A percentile compares a stretch with the other conserved stretches of the same genome.
Evolutionary conservation across 2,888 invertebrate genomes (phyloP).

Genomic region (Melanargia galathea): DNA sequence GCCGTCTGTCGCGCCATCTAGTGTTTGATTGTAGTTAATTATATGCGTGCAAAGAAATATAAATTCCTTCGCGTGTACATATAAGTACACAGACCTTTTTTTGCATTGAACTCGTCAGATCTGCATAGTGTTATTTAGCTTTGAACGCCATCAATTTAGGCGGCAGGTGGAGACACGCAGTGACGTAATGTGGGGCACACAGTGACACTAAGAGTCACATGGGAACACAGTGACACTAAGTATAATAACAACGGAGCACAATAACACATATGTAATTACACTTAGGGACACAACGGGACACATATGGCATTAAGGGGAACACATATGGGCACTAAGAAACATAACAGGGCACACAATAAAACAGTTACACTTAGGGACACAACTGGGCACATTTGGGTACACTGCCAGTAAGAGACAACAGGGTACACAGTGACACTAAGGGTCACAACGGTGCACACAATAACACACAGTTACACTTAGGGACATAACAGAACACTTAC

Average conservation of each 20-base stretch:
- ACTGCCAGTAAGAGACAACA: no score
- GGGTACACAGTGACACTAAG: no score
- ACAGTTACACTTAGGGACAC: neutral
- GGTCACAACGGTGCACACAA: no score
- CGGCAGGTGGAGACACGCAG: conserved; percentile 1
- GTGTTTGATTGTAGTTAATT: no score
- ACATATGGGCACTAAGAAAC: neutral
- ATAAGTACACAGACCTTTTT: no score
- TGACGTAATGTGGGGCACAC: conserved; percentile 1
- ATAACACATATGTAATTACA: neutral
- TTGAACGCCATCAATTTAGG: conserved; percentile 4
- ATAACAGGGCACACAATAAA: neutral
- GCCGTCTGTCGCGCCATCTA: no score
- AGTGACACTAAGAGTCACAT: neutral
- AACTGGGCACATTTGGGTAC: no score
- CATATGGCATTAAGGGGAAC: neutral
- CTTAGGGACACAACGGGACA: neutral
- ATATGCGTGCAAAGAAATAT: no score
- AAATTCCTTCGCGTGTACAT: neutral
- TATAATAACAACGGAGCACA: neutral
- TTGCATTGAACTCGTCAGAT: neutral
- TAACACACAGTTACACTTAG: no score
- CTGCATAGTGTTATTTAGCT: conserved; percentile 13
- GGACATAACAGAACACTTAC: no score
- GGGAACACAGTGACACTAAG: neutral